Evolutionary conservation across 2,797 vertebrate species (phyloP).

Genomic region (Alca torda): DNA sequence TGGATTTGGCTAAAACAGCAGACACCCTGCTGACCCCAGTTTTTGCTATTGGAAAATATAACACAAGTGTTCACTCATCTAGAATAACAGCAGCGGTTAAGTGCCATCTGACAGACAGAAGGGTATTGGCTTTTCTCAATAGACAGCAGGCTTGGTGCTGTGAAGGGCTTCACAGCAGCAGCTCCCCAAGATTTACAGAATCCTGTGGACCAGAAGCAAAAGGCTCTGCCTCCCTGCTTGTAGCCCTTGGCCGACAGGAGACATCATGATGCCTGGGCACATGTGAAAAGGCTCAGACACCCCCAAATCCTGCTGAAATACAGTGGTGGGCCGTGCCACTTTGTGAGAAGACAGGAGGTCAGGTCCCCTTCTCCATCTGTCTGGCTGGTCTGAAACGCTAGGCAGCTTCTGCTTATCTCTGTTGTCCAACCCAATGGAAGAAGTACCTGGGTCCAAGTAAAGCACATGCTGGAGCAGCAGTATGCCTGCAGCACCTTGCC

Average conservation of each 20-base stretch:
- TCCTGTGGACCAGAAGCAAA: conserved; percentile 38
- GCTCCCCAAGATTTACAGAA: conserved; percentile 69
- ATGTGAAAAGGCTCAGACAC: not conserved
- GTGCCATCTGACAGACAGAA: conserved; percentile 94
- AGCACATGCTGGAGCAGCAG: fast-evolving
- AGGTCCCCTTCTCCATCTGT: not conserved
- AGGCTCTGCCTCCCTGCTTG: not conserved
- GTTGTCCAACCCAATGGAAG: not conserved
- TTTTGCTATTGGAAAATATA: conserved; percentile 96
- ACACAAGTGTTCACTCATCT: conserved; percentile 93
- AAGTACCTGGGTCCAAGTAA: not conserved
- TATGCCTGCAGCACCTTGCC: fast-evolving
- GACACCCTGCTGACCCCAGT: conserved; percentile 89
- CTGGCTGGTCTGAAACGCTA: not conserved
- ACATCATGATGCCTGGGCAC: not conserved
- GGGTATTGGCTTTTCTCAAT: conserved; percentile 87
- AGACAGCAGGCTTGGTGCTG: conserved; percentile 74
- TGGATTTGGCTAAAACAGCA: conserved; percentile 91
- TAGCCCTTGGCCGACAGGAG: not conserved
- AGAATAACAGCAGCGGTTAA: conserved; percentile 84
- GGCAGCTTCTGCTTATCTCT: not conserved
- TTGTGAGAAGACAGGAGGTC: not conserved
- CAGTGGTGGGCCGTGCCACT: not conserved
- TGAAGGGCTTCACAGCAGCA: conserved; percentile 68
- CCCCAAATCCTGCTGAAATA: not conserved